Evolutionary conservation across 1,140 invertebrate species (phyloP).

Genomic region (Argopecten irradians): DNA sequence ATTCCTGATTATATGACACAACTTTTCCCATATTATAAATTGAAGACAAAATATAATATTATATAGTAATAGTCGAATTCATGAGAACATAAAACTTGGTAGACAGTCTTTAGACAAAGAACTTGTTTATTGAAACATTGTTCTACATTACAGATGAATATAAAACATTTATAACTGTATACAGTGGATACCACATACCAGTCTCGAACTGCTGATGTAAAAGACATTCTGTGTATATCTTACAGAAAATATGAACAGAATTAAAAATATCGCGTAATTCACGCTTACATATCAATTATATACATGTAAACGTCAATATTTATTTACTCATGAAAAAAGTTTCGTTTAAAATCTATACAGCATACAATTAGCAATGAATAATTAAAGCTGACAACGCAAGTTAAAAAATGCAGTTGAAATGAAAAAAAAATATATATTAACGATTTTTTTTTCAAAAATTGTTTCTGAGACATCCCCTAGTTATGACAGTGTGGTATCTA

Average conservation of each 20-base stretch:
- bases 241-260: not conserved
- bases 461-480: too few species aligned
- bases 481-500: too few species aligned
- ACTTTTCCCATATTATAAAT: not conserved
- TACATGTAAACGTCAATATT: not conserved
- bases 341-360: too few species aligned
- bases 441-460: too few species aligned
- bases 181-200: not conserved
- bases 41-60: not conserved
- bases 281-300: not conserved
- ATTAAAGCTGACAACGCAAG: too few species aligned
- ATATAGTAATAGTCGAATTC: not conserved
- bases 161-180: not conserved
- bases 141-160: not conserved
- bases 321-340: not conserved
- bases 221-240: too few species aligned
- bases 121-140: not conserved
- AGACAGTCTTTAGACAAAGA: not conserved
- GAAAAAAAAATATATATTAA: too few species aligned
- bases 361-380: too few species aligned
- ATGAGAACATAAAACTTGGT: not conserved
- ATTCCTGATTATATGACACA: not conserved
- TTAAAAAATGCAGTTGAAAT: too few species aligned
- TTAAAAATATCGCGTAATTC: not conserved
- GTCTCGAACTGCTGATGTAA: not conserved